Conservation (phyloP, 2,113 vertebrate genomes). For the Rhinogobius similis region DNA sequence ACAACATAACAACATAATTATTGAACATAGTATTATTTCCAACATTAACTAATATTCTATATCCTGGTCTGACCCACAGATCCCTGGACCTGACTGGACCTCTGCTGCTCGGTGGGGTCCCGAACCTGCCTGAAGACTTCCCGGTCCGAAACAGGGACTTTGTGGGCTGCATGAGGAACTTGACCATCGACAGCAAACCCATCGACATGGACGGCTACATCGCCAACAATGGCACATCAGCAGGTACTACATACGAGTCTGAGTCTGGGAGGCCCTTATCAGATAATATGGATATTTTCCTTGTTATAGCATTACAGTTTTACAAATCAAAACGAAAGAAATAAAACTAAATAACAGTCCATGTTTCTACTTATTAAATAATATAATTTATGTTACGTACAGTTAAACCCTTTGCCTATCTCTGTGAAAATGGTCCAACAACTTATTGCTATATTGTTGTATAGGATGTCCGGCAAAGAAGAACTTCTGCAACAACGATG, state of each 20-base stretch:
- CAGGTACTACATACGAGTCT: conserved; percentile 75
- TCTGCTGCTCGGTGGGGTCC: conserved; percentile 91
- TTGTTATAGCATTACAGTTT: too few relatives aligned
- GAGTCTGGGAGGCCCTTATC: too few relatives aligned
- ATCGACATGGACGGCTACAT: conserved; percentile 94
- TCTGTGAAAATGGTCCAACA: too few relatives aligned
- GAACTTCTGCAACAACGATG: conserved; percentile 82
- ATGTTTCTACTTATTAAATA: too few relatives aligned
- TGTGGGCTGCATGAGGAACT: conserved; percentile 93
- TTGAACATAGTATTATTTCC: too few relatives aligned
- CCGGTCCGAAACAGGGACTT: conserved; percentile 92
- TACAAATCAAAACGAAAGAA: too few relatives aligned
- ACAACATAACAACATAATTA: too few relatives aligned
- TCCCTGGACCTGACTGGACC: conserved; percentile 95
- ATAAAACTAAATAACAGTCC: too few relatives aligned
- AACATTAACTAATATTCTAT: neutral
- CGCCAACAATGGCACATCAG: conserved; percentile 92
- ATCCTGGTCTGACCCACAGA: conserved; percentile 65
- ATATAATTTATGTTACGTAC: too few relatives aligned
- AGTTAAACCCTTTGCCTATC: too few relatives aligned
- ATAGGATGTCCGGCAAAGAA: conserved; percentile 87
- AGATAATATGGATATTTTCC: too few relatives aligned
- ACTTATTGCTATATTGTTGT: neutral
- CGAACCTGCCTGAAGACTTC: conserved; percentile 94
- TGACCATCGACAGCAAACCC: conserved; percentile 86